Evolutionary conservation across 2,797 vertebrate genomes (phyloP).

Genomic region (Avahi laniger): DNA sequence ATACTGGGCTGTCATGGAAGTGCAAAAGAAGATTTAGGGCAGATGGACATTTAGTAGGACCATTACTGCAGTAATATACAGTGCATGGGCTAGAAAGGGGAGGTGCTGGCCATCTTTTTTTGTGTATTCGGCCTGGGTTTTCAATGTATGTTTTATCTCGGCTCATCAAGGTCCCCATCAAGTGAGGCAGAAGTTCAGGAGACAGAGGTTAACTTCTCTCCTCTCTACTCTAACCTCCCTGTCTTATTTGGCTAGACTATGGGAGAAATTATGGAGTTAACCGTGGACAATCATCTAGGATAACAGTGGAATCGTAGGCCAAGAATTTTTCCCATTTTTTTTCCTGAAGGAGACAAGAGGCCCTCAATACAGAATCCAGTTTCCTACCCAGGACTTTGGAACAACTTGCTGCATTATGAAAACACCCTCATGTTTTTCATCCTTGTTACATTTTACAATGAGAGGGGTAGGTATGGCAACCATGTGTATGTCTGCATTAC

Average conservation of each 20-base stretch:
- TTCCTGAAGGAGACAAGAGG: not conserved
- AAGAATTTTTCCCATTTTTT: not conserved
- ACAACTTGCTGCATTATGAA: not conserved
- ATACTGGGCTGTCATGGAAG: not conserved
- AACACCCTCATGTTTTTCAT: not conserved
- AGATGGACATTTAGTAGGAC: not conserved
- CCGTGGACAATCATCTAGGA: not conserved
- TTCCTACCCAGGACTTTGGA: not conserved
- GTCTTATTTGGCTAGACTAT: not conserved
- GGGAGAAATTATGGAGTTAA: not conserved
- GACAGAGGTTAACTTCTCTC: not conserved
- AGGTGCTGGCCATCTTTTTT: not conserved
- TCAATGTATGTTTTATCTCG: not conserved
- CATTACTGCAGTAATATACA: not conserved
- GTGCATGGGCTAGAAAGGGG: not conserved
- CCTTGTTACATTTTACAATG: not conserved
- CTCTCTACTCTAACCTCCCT: not conserved
- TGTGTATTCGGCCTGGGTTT: not conserved
- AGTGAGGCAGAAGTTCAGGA: not conserved
- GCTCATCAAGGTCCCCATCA: not conserved
- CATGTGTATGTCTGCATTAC: not conserved
- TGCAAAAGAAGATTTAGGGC: not conserved
- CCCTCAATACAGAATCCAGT: not conserved
- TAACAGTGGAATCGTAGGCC: not conserved
- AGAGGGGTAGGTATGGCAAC: not conserved